Percentiles rank a stretch among this genome's conserved stretches.
Conservation (phyloP, 2,888 invertebrate genomes). For the Clusia tigrina region DNA sequence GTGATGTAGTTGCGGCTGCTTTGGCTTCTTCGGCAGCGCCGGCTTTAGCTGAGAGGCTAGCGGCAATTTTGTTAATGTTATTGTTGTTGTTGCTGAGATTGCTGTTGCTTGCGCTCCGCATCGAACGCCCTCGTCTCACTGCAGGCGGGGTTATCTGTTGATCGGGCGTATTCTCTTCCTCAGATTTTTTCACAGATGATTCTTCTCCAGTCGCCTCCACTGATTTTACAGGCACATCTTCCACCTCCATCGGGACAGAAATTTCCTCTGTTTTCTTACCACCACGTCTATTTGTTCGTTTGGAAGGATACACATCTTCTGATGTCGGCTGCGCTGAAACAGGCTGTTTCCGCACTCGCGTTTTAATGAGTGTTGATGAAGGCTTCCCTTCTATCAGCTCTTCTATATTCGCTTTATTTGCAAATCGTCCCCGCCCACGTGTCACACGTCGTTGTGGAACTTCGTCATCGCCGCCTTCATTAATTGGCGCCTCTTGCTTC, state of each 20-base stretch:
- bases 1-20: slow-evolving; percentile 29
- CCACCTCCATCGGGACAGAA: slow-evolving; percentile 35
- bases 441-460: slow-evolving; percentile 43
- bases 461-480: slow-evolving; percentile 24
- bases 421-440: slow-evolving; percentile 46
- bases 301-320: background rate
- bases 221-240: slow-evolving; percentile 36
- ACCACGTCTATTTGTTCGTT: slow-evolving; percentile 23
- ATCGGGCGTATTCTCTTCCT: slow-evolving; percentile 29
- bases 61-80: slow-evolving; percentile 56
- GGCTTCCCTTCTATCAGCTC: slow-evolving; percentile 9
- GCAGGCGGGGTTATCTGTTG: slow-evolving; percentile 28
- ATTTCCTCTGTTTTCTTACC: slow-evolving; percentile 28
- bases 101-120: slow-evolving; percentile 47
- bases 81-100: slow-evolving; percentile 47
- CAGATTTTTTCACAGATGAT: slow-evolving; percentile 23
- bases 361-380: slow-evolving; percentile 31
- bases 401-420: slow-evolving; percentile 26
- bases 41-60: slow-evolving; percentile 54
- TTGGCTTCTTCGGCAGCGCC: slow-evolving; percentile 40
- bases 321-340: background rate
- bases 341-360: slow-evolving; percentile 41
- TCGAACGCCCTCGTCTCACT: slow-evolving; percentile 53
- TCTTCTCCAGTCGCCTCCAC: background rate
- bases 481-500: slow-evolving; percentile 8